Percentiles rank a stretch among this genome's conserved stretches.
Evolutionary conservation across 2,113 vertebrate species (phyloP).

Genomic region (Chaetops frenatus): DNA sequence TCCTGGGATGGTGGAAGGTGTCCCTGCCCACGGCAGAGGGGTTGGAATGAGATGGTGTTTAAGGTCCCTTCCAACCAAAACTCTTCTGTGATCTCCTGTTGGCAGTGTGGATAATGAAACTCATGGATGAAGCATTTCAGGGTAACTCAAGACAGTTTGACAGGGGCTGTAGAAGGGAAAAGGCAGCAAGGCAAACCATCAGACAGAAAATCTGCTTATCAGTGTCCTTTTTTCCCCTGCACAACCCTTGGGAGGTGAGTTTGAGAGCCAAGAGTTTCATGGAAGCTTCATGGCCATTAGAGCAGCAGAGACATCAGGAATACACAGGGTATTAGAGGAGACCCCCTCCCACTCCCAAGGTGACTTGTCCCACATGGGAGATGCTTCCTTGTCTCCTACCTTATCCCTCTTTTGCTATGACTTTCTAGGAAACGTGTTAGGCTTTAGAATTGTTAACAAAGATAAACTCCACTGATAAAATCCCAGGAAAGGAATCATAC

Average conservation of each 20-base stretch:
- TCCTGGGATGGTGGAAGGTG: neutral
- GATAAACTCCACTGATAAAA: constrained; percentile 22
- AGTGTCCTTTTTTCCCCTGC: neutral
- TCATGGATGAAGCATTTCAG: neutral
- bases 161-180: neutral
- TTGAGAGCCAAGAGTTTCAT: neutral
- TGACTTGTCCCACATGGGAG: neutral
- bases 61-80: neutral
- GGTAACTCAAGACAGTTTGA: neutral
- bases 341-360: neutral
- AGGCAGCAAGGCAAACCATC: neutral
- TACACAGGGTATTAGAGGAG: neutral
- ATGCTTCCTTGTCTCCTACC: neutral
- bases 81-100: neutral
- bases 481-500: neutral
- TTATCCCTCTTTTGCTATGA: neutral
- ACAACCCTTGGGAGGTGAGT: neutral
- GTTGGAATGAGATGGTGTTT: neutral
- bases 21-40: neutral
- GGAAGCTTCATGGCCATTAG: neutral
- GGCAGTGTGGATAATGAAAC: neutral
- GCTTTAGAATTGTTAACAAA: neutral
- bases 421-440: neutral
- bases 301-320: neutral
- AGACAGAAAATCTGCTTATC: neutral